These are phyloP conservation scores for Poeciliopsis occidentalis DNA, from an alignment of 2,113 vertebrate genomes.

Conservation along the genomic window DNA sequence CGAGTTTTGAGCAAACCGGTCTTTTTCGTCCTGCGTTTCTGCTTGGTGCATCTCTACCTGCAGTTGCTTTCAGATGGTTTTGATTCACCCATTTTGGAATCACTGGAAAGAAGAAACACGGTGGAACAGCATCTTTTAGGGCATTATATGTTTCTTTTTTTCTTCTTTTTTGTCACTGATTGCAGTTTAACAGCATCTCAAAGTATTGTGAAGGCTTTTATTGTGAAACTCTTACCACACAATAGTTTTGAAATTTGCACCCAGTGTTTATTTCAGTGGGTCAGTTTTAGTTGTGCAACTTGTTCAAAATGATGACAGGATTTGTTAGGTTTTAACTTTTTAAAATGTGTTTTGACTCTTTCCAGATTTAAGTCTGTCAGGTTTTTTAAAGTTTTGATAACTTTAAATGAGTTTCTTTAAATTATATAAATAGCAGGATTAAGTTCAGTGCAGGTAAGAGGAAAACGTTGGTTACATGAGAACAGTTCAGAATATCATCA, in stretches of 20 bases:
- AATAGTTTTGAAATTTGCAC: neutral
- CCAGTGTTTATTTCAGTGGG: neutral
- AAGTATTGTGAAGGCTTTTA: too few species aligned
- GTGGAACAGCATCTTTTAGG: neutral
- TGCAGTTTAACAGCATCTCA: too few species aligned
- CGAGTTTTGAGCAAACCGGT: neutral
- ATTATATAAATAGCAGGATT: neutral
- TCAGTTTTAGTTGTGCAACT: neutral
- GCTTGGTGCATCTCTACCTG: neutral
- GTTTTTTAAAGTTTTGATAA: neutral
- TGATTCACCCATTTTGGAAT: neutral
- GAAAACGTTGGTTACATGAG: neutral
- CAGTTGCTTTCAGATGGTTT: neutral
- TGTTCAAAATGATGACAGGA: neutral
- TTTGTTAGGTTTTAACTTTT: neutral
- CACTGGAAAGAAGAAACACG: neutral
- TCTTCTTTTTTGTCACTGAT: neutral
- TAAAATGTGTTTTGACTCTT: neutral
- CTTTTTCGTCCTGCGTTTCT: neutral
- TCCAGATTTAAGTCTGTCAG: neutral
- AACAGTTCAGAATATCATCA: neutral
- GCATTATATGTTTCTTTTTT: neutral
- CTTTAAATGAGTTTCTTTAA: neutral
- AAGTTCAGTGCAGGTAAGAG: neutral
- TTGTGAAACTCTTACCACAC: too few species aligned